Conservation (phyloP, 2,113 vertebrate genomes). For the Hiodon alosoides region DNA sequence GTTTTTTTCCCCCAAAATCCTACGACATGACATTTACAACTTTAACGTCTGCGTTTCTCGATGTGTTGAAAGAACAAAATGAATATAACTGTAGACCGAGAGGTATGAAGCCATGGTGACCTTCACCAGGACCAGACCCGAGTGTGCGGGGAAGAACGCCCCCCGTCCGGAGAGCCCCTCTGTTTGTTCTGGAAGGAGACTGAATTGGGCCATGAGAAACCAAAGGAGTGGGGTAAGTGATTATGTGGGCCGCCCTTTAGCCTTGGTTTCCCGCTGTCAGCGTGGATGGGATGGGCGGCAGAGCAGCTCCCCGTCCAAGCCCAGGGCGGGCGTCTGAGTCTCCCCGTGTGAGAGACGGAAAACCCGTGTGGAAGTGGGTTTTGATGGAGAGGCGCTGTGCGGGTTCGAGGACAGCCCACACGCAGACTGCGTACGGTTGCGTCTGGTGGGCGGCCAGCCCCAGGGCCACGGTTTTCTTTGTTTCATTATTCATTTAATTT, state of each 20-base stretch:
- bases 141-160: conserved; percentile 45
- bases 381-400: conserved; percentile 35
- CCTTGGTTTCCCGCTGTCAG: conserved; percentile 48
- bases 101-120: too few relatives aligned
- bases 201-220: conserved; percentile 54
- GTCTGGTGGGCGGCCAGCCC: conserved; percentile 54
- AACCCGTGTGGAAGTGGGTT: conserved; percentile 46
- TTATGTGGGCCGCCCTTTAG: conserved; percentile 55
- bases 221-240: conserved; percentile 58
- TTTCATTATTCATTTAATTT: conserved; percentile 22
- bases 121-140: background rate
- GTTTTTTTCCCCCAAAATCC: too few relatives aligned
- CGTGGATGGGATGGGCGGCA: conserved; percentile 53
- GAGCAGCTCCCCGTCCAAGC: conserved; percentile 4
- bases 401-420: conserved; percentile 60
- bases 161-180: conserved; percentile 52
- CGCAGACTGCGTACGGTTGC: conserved; percentile 48
- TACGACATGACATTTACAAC: too few relatives aligned
- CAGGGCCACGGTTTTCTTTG: conserved; percentile 53
- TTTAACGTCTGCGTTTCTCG: background rate
- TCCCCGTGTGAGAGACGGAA: conserved; percentile 12
- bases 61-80: conserved; percentile 6
- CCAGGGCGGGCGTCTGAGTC: conserved; percentile 39
- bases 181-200: conserved; percentile 62
- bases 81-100: too few relatives aligned